Evolutionary conservation across 53 echinoderm and acorn worm genomes (phyloP), one percentile per base, ranked within the genome.

Genomic region (Crossaster papposus): DNA sequence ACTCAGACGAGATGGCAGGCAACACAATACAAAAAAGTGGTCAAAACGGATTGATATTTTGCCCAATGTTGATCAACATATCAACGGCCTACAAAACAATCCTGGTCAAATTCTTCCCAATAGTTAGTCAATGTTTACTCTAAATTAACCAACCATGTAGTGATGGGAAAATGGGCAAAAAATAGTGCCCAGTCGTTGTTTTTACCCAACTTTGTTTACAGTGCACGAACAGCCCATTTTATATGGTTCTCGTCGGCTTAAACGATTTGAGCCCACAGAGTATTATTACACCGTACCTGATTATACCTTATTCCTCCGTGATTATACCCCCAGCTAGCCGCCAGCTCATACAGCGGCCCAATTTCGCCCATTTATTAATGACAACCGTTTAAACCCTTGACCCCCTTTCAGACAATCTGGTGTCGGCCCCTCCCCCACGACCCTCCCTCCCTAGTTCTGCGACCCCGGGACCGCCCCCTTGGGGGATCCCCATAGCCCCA

Each of bases 281-380:
- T 44, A 44, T 9, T 7, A 44, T 5, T 44, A 44, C 44, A 44
- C n/a, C 9, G 38, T 38, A 38, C 38, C 2, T 38, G 7, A 2
- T 4, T 38, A 9, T 44, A 44, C 44, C 5, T 44, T 44, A 44
- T 44, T 44, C 44, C 5, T 44, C 12, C 15, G 17, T 58, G 58
- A 0, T 18, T 18, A 58, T 52, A 52, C 53, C 13, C 17, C 58
- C 58, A 58, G n/a, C n/a, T 3, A 58, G 58, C 15, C 22, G 2
- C 17, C 58, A 58, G 58, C 7, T 58, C 17, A 44, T 44, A 15
- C 58, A 3, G 2, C 12, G 36, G 18, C 22, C 36, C 62, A 75
- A 34, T 86, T 75, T 77, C 62, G 77, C 34, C 54, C 77, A 30
- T 26, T 75, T 76, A 87, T 87, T 87, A 87, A 87, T 87, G 87